phyloP scores from a whole-genome alignment of 2,797 vertebrate species.

The Geotrypetes seraphini region DNA sequence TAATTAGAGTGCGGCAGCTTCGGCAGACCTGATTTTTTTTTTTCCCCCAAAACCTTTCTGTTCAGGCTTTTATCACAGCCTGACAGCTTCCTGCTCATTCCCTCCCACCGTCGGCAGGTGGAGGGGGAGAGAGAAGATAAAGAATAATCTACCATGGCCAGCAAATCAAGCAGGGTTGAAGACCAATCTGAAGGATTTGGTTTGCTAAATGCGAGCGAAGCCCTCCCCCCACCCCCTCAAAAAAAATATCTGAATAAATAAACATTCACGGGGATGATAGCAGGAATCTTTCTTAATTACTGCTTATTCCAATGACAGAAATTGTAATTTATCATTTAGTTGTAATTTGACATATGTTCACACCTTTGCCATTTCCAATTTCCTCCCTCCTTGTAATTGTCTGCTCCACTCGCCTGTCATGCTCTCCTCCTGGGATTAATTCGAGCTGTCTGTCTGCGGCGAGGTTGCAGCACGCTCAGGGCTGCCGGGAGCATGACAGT shows the following conservation, averaged over 20 bases:
- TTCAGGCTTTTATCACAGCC: constrained; percentile 49
- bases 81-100: constrained; percentile 51
- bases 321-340: constrained; percentile 99
- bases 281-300: constrained; percentile 75
- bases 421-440: constrained; percentile 94
- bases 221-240: constrained; percentile 8
- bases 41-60: constrained; percentile 26
- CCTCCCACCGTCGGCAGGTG: constrained; percentile 54
- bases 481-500: constrained; percentile 79
- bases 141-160: constrained; percentile 54
- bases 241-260: neutral
- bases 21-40: constrained; percentile 19
- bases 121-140: constrained; percentile 27
- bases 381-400: constrained; percentile 96
- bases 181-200: no score
- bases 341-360: constrained; percentile 98
- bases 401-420: constrained; percentile 93
- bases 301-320: constrained; percentile 87
- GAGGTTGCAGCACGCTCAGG: constrained; percentile 79
- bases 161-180: constrained; percentile 40
- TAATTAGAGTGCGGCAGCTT: constrained; percentile 55
- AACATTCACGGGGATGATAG: constrained; percentile 40
- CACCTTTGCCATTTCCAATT: constrained; percentile 92
- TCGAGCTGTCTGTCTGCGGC: constrained; percentile 94
- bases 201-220: no score